phyloP scores from a whole-genome alignment of 1,140 invertebrate genomes.

The Drosophila micromelanica region DNA sequence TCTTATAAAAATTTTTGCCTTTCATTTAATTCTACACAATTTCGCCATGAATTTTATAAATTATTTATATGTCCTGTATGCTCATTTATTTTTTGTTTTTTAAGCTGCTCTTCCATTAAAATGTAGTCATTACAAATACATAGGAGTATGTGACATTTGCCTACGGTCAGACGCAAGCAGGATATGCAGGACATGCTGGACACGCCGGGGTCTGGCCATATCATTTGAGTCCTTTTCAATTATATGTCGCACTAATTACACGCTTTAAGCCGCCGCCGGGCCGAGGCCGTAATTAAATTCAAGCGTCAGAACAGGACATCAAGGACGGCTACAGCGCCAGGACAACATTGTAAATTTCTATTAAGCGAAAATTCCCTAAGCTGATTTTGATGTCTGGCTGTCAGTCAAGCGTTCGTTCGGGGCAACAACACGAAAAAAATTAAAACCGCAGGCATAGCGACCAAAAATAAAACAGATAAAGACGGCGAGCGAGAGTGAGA shows the following conservation, averaged over 20 bases:
- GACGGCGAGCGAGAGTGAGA: not conserved
- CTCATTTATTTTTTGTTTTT: slow-evolving; percentile 12
- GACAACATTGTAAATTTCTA: slow-evolving; percentile 68
- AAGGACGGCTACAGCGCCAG: slow-evolving; percentile 14
- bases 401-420: slow-evolving; percentile 57
- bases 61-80: slow-evolving; percentile 1
- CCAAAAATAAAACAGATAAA: slow-evolving; percentile 41
- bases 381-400: slow-evolving; percentile 69
- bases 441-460: slow-evolving; percentile 50
- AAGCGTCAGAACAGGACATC: slow-evolving; percentile 46
- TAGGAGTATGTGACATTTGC: slow-evolving; percentile 34
- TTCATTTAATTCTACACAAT: slow-evolving; percentile 21
- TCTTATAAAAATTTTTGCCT: slow-evolving; percentile 21
- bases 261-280: slow-evolving; percentile 62
- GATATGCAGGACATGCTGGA: slow-evolving; percentile 21
- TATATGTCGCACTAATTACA: slow-evolving; percentile 72
- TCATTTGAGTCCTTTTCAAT: slow-evolving; percentile 70
- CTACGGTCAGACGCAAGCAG: slow-evolving; percentile 27
- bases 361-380: slow-evolving; percentile 69
- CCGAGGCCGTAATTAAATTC: slow-evolving; percentile 66
- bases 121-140: slow-evolving; percentile 17
- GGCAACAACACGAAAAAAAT: slow-evolving; percentile 23
- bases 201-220: slow-evolving; percentile 34
- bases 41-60: slow-evolving; percentile 8
- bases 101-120: slow-evolving; percentile 31